These are phyloP conservation scores for Linnaemya vulpina DNA, from an alignment of 2,888 invertebrate genomes.

Conservation along the genomic window DNA sequence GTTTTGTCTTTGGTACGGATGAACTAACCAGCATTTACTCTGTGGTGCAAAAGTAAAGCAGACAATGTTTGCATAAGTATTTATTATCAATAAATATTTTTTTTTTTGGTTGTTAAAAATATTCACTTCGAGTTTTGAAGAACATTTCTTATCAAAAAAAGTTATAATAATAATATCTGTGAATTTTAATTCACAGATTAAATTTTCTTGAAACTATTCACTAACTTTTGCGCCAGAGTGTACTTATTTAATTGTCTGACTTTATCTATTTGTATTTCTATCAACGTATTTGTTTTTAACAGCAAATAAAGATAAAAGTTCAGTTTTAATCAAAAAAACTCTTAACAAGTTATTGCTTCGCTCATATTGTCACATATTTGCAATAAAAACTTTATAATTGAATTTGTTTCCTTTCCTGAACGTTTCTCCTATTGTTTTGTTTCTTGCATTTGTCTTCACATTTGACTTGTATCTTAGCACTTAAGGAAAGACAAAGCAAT, in stretches of 20 bases:
- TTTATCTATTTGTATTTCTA: constrained; percentile 31
- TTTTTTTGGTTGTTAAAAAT: no score
- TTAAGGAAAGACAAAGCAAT: not conserved
- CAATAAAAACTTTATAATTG: constrained; percentile 71
- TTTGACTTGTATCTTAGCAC: constrained; percentile 29
- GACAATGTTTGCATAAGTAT: not conserved
- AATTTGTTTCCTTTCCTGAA: constrained; percentile 32
- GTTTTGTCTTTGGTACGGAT: constrained; percentile 10
- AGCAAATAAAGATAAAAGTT: constrained; percentile 31
- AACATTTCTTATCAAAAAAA: no score
- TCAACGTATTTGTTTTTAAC: constrained; percentile 15
- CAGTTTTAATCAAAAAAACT: constrained; percentile 34
- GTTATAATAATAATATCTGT: no score
- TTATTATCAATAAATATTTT: not conserved
- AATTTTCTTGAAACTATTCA: no score
- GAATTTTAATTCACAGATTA: no score
- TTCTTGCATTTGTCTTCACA: constrained; percentile 7
- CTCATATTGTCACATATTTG: constrained; percentile 70
- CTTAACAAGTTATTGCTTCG: constrained; percentile 48
- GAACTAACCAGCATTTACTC: not conserved
- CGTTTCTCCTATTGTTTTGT: constrained; percentile 12
- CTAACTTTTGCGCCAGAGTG: not conserved
- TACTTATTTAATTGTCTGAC: constrained; percentile 5
- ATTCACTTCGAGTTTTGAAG: no score
- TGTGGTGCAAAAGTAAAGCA: not conserved